These are phyloP conservation scores for Drosophila ironensis DNA, from an alignment of 1,140 invertebrate species.

Conservation along the genomic window DNA sequence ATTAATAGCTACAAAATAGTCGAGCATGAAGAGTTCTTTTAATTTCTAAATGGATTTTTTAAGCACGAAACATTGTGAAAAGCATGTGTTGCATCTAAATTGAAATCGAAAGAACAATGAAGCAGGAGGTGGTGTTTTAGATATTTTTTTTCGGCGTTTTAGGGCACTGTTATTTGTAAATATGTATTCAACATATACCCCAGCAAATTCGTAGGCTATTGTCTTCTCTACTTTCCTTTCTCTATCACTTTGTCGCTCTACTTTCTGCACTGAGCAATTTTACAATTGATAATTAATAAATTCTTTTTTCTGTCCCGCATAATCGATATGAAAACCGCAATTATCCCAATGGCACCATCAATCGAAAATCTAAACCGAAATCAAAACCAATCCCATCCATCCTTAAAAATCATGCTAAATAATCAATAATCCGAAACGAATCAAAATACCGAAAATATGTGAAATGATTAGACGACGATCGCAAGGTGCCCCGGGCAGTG, in stretches of 20 bases:
- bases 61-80: neutral
- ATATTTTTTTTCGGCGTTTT: too few relatives aligned
- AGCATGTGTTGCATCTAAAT: too few relatives aligned
- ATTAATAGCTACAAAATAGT: neutral
- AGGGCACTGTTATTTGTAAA: too few relatives aligned
- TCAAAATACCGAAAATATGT: neutral
- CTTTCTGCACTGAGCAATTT: neutral
- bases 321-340: conserved; percentile 2
- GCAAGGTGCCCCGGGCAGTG: conserved; percentile 59
- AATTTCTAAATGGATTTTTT: neutral
- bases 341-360: conserved; percentile 8
- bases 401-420: conserved; percentile 2
- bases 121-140: too few relatives aligned
- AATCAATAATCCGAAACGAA: conserved; percentile 1
- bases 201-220: neutral
- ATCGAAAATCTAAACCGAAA: conserved; percentile 9
- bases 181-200: too few relatives aligned
- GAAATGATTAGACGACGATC: conserved; percentile 58
- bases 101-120: too few relatives aligned
- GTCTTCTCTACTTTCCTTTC: neutral
- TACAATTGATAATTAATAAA: conserved; percentile 16
- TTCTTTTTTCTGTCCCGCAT: conserved; percentile 20
- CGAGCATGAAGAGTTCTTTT: neutral
- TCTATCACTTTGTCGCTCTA: neutral
- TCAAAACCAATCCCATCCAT: neutral